Base-by-base conservation (phyloP, 2,797 vertebrate genomes). In the Lindbergichthys nudifrons region DNA sequence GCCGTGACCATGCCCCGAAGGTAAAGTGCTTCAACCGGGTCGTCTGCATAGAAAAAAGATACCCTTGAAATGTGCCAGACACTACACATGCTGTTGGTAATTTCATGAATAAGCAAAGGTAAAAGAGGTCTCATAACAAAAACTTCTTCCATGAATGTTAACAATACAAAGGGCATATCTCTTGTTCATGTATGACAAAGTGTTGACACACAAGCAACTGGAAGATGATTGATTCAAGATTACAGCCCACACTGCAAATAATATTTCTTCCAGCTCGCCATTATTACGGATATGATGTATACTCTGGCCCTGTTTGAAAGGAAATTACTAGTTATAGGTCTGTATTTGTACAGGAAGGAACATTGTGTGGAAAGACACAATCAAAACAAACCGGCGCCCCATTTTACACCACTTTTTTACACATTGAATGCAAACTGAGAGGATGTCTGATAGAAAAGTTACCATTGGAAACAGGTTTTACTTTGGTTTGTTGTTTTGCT, bases 1-100 rank as follows among this genome's bases (percentile, higher is more conserved):
- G 79, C 62, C 92, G 93, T 79, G 95, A 96, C 64, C 91, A 94
- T 19, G 89, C 94, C 3, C 95, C 96, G 3, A 97, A 97, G 95
- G 97, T 97, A 85, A 32, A 4, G 3, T 2, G 19, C 36, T 43
- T 70, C 48, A 21, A 39, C n/a, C 18, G 2, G n/a, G 10, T 32
- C 32, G 1, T 65, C 41, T 36, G 26, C 32, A 12, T 16, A 47
- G 30, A 54, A 45, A 69, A 46, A 3, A 51, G 8, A n/a, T 53
- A 21, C 2, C 47, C 13, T 52, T 59, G 1, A 57, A 56, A 43
- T 30, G 59, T 19, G 16, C 30, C 11, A 5, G 15, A 0, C 48
- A 41, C 4, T 46, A 10, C 13, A 18, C 19, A 43, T 19, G 13
- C 14, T 62, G 3, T 26, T 56, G 19, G 19, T 48, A 19, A 54